Percentiles rank a stretch among this genome's conserved stretches.
Conservation (phyloP, 1,140 invertebrate genomes). For the Mya arenaria region DNA sequence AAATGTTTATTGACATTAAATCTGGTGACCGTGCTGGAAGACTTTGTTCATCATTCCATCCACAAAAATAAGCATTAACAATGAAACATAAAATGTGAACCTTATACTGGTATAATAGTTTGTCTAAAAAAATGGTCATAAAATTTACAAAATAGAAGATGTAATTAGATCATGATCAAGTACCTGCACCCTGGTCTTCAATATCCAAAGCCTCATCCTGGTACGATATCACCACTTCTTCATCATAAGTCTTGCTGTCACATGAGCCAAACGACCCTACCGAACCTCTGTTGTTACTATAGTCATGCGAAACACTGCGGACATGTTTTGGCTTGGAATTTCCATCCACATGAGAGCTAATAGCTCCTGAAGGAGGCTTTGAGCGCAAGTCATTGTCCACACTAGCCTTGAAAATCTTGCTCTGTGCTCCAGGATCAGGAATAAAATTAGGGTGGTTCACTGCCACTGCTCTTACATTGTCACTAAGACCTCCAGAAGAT, state of each 20-base stretch:
- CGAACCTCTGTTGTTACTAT: constrained; percentile 24
- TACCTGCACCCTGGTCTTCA: constrained; percentile 55
- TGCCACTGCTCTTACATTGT: not conserved
- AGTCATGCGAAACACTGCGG: constrained; percentile 12
- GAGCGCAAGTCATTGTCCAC: not conserved
- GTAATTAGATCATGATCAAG: no score
- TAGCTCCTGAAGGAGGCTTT: constrained; percentile 30
- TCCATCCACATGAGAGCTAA: not conserved
- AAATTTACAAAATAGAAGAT: no score
- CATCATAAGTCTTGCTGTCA: constrained; percentile 47
- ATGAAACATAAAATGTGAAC: no score
- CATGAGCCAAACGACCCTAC: constrained; percentile 50
- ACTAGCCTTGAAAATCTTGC: not conserved
- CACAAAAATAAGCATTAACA: no score
- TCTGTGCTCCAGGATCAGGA: not conserved
- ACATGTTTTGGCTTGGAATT: not conserved
- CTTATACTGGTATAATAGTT: no score
- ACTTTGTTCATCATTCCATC: no score
- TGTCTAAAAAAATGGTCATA: no score
- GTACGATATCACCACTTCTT: constrained; percentile 51
- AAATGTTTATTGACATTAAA: no score
- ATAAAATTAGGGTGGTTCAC: constrained; percentile 53
- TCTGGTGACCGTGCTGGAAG: no score
- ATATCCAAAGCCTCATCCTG: constrained; percentile 56
- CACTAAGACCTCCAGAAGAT: not conserved